A percentile compares a stretch with the other conserved stretches of the same genome.
Conservation (phyloP, 2,888 invertebrate genomes). For the Bedellia somnulentella region DNA sequence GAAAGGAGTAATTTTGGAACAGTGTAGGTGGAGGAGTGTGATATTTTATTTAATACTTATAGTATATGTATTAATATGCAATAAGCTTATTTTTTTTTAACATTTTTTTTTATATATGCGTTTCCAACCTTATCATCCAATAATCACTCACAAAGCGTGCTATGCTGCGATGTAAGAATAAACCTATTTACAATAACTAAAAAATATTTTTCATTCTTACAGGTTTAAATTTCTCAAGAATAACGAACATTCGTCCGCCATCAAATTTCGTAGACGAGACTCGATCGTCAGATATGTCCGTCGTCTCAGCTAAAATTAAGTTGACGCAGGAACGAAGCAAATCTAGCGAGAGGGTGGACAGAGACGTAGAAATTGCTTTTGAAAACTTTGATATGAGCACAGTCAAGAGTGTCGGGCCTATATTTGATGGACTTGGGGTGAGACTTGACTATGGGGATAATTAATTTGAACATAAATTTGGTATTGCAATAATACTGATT, state of each 20-base stretch:
- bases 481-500: no score
- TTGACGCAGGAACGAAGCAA: conserved; percentile 29
- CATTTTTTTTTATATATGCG: no score
- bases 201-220: no score
- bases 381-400: conserved; percentile 62
- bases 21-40: no score
- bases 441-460: conserved; percentile 18
- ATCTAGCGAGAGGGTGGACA: conserved; percentile 24
- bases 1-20: no score
- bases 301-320: conserved; percentile 24
- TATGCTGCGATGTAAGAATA: no score
- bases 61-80: no score
- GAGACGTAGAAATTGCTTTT: conserved; percentile 28
- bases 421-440: conserved; percentile 88
- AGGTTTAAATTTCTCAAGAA: conserved; percentile 52
- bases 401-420: conserved; percentile 74
- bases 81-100: no score
- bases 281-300: conserved; percentile 26
- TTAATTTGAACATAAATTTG: conserved; percentile 4
- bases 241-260: conserved; percentile 31
- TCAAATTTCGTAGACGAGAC: conserved; percentile 44
- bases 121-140: no score
- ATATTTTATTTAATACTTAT: no score
- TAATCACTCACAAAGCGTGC: no score
- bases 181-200: no score